Evolutionary conservation across 2,113 vertebrate genomes (phyloP).

Genomic region (Entomyzon cyanotis): DNA sequence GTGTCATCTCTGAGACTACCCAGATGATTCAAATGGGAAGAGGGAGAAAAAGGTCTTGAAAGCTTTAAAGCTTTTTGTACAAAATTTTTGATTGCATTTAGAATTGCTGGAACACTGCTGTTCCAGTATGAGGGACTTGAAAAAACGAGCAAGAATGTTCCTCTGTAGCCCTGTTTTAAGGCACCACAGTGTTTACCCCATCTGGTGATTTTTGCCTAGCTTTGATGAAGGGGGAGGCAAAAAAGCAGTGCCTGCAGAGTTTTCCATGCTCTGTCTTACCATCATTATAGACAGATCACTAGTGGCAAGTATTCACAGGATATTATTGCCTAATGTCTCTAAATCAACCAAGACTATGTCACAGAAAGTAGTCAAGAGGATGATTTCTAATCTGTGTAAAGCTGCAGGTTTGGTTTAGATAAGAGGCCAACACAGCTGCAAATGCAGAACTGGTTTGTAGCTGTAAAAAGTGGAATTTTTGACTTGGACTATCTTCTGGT

Average conservation of each 20-base stretch:
- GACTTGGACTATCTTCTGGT: background rate
- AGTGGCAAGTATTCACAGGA: background rate
- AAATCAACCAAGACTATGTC: background rate
- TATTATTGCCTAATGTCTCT: background rate
- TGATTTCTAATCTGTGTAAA: background rate
- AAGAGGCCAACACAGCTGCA: background rate
- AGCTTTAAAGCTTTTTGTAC: background rate
- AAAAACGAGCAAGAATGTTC: background rate
- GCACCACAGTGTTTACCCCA: fast-evolving
- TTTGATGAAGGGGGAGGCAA: background rate
- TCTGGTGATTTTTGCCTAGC: background rate
- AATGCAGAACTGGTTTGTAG: background rate
- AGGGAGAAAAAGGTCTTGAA: background rate
- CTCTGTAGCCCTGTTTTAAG: background rate
- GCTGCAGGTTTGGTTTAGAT: background rate
- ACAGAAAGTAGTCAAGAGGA: background rate
- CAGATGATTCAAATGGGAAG: background rate
- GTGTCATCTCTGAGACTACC: background rate
- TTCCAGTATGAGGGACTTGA: background rate
- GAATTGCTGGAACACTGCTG: background rate
- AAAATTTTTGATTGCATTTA: background rate
- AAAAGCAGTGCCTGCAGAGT: background rate
- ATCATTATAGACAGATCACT: background rate
- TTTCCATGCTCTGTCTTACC: background rate
- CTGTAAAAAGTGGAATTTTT: background rate